These are phyloP conservation scores for Xanthostigma xanthostigma DNA, from an alignment of 2,888 invertebrate species.

Conservation along the genomic window DNA sequence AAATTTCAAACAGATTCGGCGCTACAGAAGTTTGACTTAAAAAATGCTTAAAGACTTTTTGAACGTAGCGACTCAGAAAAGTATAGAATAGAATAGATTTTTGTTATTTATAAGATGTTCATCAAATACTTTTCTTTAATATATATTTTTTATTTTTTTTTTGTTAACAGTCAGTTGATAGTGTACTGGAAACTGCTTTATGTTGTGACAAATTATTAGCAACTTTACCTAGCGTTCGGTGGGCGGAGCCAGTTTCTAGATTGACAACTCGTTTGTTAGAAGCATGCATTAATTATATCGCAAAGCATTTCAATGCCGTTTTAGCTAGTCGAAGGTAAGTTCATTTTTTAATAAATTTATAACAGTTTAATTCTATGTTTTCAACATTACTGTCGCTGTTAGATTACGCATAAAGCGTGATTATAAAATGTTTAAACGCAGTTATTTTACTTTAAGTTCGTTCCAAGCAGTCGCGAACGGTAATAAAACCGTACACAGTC, in stretches of 20 bases:
- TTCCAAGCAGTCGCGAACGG: no score
- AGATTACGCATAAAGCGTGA: neutral
- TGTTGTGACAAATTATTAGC: slow-evolving; percentile 70
- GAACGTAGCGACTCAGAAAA: no score
- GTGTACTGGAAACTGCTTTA: slow-evolving; percentile 66
- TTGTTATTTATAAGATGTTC: no score
- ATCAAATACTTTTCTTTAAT: slow-evolving; percentile 1
- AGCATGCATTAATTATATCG: slow-evolving; percentile 63
- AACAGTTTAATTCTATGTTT: no score
- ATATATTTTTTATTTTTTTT: slow-evolving; percentile 6
- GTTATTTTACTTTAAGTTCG: no score
- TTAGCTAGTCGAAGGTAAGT: slow-evolving; percentile 41
- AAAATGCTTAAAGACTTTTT: no score
- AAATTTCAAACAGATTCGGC: no score
- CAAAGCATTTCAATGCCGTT: slow-evolving; percentile 62
- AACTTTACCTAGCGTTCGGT: slow-evolving; percentile 62
- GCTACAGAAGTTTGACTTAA: no score
- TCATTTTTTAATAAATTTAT: neutral
- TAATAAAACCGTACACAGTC: no score
- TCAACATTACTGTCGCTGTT: neutral
- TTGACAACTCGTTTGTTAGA: slow-evolving; percentile 68
- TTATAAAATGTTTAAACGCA: slow-evolving; percentile 1
- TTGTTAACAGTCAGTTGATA: slow-evolving; percentile 41
- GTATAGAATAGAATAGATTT: no score
- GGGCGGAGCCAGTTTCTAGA: slow-evolving; percentile 68